Evolutionary conservation across 2,113 vertebrate genomes (phyloP).

Genomic region (Jaculus jaculus): DNA sequence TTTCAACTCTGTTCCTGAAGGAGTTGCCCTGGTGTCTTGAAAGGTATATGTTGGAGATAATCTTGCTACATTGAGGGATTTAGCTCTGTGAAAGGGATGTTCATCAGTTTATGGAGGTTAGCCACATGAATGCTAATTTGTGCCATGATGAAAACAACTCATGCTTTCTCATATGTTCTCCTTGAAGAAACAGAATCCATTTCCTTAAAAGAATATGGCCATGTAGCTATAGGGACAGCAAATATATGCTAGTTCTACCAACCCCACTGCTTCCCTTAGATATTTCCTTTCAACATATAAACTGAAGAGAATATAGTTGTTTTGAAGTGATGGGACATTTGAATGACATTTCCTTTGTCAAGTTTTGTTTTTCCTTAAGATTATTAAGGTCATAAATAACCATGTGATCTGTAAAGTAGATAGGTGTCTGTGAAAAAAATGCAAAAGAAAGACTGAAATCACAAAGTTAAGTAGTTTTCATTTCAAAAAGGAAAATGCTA

Average conservation of each 20-base stretch:
- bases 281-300: background rate
- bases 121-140: background rate
- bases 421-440: background rate
- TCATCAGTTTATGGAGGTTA: background rate
- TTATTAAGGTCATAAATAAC: background rate
- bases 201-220: background rate
- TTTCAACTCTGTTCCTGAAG: background rate
- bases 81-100: background rate
- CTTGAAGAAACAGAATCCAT: background rate
- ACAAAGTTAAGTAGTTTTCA: background rate
- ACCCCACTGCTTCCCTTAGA: background rate
- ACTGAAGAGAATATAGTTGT: background rate
- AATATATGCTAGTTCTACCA: background rate
- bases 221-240: background rate
- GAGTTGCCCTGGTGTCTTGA: background rate
- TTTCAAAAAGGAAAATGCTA: background rate
- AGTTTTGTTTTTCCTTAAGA: background rate
- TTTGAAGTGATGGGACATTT: background rate
- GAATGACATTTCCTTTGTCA: background rate
- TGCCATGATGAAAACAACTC: background rate
- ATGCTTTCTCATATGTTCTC: background rate
- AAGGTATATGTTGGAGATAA: background rate
- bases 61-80: background rate
- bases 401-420: constrained; percentile 1
- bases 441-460: background rate